phyloP scores from a whole-genome alignment of 2,113 vertebrate genomes.

The Hirundichthys speculiger region DNA sequence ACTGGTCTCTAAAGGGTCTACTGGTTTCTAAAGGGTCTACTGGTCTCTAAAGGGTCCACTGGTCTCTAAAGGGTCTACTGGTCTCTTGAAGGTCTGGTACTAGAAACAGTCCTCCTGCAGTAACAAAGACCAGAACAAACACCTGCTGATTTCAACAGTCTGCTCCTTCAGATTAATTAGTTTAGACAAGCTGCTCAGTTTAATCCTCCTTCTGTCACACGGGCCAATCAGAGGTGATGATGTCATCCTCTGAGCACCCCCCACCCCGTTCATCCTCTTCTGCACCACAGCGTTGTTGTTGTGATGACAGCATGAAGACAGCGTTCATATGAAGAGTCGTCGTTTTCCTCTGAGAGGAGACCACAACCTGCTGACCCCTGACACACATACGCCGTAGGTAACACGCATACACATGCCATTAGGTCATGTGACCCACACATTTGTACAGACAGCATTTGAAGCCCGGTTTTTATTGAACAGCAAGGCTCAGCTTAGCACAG shows the following conservation, averaged over 20 bases:
- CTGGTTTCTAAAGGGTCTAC: no score
- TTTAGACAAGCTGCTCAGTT: constrained; percentile 65
- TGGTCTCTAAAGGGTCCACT: not conserved
- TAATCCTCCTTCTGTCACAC: constrained; percentile 72
- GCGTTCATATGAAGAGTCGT: constrained; percentile 87
- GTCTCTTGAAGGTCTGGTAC: not conserved
- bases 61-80: not conserved
- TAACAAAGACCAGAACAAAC: constrained; percentile 29
- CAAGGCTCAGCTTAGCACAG: no score
- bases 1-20: no score
- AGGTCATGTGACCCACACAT: no score
- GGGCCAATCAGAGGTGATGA: constrained; percentile 50
- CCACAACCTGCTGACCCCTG: constrained; percentile 86
- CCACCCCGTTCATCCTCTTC: constrained; percentile 23
- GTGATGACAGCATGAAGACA: constrained; percentile 75
- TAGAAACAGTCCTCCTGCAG: not conserved
- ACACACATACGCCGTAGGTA: constrained; percentile 82
- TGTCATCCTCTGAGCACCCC: constrained; percentile 77
- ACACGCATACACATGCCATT: no score
- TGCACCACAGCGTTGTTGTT: constrained; percentile 4
- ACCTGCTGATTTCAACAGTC: constrained; percentile 55
- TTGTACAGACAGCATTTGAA: no score
- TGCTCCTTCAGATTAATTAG: constrained; percentile 71
- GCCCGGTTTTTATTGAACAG: no score
- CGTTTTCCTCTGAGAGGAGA: constrained; percentile 89